Evolutionary conservation across 2,888 invertebrate genomes (phyloP), one percentile per base, ranked within the genome.

Genomic region (Ormyrus nitidulus): DNA sequence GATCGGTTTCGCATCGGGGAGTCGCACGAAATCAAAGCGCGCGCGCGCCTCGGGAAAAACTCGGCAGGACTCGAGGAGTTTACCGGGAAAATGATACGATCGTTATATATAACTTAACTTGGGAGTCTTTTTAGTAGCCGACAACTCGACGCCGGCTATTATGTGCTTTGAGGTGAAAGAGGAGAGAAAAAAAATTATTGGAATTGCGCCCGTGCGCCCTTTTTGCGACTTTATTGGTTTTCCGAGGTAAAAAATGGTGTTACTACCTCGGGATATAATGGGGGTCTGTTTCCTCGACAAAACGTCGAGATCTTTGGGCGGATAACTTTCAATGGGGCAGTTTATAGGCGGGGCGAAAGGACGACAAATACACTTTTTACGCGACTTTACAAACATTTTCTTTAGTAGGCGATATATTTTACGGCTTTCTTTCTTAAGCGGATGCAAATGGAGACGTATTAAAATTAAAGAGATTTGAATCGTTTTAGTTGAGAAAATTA

Each of bases 51-150:
- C 11, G 68, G 51, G 19, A 58, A 48, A 44, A 34, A 54, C 19
- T 19, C 34, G 53, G 58, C 46, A n/a, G 13, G 13, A 64, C 56
- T 54, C 49, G 48, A 46, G 53, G n/a, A 61, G 46, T 61, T 68
- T 77, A 76, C 71, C 64, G 71, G 8, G 68, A 72, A 64, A 80
- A 61, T 68, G 73, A 80, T 77, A 73, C 53, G 51, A 80, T 80
- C 77, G 48, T 53, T 61, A 66, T 56, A 11, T 56, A 56, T 56
- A 11, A 19, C 10, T 19, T 61, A 19, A 19, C 6, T 19, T 9
- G 34, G 19, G 8, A 34, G 34, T 8, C 19, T 61, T 34, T 19
- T 11, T 10, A 11, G 56, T 56, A 61, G 19, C 6, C 10, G 6
- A 1, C 53, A 49, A 66, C 70, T 53, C 5, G 71, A 59, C 49